Base-by-base conservation (phyloP, 2,797 vertebrate genomes). In the Ara ararauna region DNA sequence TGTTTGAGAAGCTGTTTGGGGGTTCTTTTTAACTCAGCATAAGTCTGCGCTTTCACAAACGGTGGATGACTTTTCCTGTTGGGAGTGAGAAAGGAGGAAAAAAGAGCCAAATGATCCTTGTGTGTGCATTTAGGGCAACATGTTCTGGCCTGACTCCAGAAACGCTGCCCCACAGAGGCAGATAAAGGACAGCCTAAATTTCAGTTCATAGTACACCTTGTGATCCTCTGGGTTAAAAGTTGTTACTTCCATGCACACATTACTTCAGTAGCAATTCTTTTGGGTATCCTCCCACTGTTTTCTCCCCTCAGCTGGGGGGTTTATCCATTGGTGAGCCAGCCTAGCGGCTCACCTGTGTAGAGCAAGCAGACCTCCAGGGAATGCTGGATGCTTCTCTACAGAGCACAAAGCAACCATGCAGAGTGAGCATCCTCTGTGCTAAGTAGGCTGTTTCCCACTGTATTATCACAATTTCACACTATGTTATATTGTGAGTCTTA, bases 381-480 rank as follows among this genome's bases (percentile, higher is more conserved):
- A 54, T 2, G 4, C 23, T 4, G 53, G 71, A 27, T 89, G 61
- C 30, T 87, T 20, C 66, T 80, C 42, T 11, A 0, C 30, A 53
- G 67, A 90, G 45, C 40, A 87, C 51, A 94, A 73, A 85, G 61
- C 50, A 79, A 40, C 34, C 34, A 2, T 7, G 48, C 75, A 77
- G 75, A 84, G 44, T 71, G 62, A 93, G 50, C 75, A 85, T 88
- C 73, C 62, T 93, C 74, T 76, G 13, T 80, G 70, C 65, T 90
- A 94, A 95, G 53, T 64, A 82, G 89, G 62, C 79, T 10, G 0
- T 79, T 94, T 89, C 77, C 73, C 50, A 90, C 61, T 0, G 0
- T 26, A 83, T 91, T 94, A 80, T 78, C 77, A 76, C 50, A 73
- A 94, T 96, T 95, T 96, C 85, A 92, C 68, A 87, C 82, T 74